Evolutionary conservation across 2,113 vertebrate species (phyloP), one percentile per base, ranked within the genome.

Genomic region (Neomonachus schauinslandi): DNA sequence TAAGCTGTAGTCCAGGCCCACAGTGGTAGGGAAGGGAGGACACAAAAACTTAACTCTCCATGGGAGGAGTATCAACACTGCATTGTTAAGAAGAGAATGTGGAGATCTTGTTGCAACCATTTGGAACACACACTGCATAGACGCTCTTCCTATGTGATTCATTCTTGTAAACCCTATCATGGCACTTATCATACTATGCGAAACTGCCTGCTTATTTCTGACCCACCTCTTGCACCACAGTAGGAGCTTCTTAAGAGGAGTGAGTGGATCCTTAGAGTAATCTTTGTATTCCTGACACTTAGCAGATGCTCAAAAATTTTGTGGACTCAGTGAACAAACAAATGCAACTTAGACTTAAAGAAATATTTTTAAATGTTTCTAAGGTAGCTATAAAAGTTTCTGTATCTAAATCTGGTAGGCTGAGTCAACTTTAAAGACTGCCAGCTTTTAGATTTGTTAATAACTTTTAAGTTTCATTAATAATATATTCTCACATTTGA

Each of bases 301-400:
- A 57, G 69, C 1, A 74, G 61, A 84, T 13, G 55, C 33, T 74
- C 51, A 93, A 82, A 94, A 51, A 12, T 36, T 18, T 19, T 59
- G 24, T 33, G 87, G 49, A 83, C 55, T 94, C 91, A 55, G 18
- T 67, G 39, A 93, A 94, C 24, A 85, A 89, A 93, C 33, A 76
- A 59, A 42, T 92, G 21, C 22, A 92, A 94, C 61, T 39, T 5
- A 87, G 80, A 80, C 31, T 69, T 89, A 28, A 77, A 76, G 72
- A 96, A 55, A 59, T 59, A 63, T n/a, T 18, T 85, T 24, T 22
- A 95, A 77, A 81, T 39, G 22, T 80, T 92, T 77, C 80, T 87
- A 59, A 94, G 72, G 13, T 53, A 80, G 51, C 49, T 84, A 42
- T 63, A 63, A 76, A 95, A 80, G 42, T 26, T 87, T 39, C 49